Base-by-base conservation (phyloP, 92 coral and sea anemone genomes). In the Pocillopora grandis region DNA sequence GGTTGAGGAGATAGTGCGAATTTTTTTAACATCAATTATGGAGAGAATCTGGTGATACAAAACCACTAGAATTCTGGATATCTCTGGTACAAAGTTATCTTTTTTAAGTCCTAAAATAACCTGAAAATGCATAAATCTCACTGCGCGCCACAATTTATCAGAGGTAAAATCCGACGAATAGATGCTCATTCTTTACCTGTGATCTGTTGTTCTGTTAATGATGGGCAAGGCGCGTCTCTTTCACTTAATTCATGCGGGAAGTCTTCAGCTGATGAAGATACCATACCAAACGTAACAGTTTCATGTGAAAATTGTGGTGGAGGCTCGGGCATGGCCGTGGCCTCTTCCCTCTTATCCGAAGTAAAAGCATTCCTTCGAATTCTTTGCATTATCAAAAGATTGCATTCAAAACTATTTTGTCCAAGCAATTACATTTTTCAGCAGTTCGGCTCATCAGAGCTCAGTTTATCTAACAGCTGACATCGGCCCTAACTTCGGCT, bases 311-410 rank as follows among this genome's bases (percentile, higher is more conserved):
- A 27, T 14, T 49, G 42, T 14, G 61, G 12, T 12, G 35, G 37
- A 7, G 10, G 58, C 12, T 35, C 9, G 5, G 36, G 19, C 3
- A 49, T 73, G 3, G 55, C 52, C 11, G 10, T 55, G 13, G 0
- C 31, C 1, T 27, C 86, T 16, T 19, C 62, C 16, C 63, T 49
- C 20, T 75, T 83, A 18, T 73, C 63, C 6, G 48, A 1, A n/a
- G 86, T 80, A 55, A 83, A 74, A 56, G 86, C 86, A 37, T 83
- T 83, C 14, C 86, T 79, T 5, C 73, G 86, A 52, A 48, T 2
- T 19, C 63, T 27, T 56, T 5, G 31, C 86, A 74, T 83, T 21
- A 9, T 83, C 64, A 6, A 10, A 23, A 27, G 10, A 12, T 33
- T 42, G 42, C 21, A 3, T 79, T 66, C 37, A 57, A n/a, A 36